phyloP scores from a whole-genome alignment of 2,113 vertebrate species.

The Addax nasomaculatus region DNA sequence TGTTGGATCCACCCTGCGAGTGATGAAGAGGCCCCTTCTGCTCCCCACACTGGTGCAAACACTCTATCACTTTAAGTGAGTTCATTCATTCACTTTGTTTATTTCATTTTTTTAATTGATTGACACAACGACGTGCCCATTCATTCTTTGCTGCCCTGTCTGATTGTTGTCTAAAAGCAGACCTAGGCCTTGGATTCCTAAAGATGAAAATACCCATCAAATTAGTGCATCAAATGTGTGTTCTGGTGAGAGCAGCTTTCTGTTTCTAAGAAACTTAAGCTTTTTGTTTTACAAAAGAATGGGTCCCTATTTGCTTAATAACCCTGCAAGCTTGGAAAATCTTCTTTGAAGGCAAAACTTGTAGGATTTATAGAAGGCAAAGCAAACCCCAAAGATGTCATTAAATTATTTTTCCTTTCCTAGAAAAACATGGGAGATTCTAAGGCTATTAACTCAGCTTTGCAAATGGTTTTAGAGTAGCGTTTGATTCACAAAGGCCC shows the following conservation, averaged over 20 bases:
- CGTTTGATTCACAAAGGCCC: background rate
- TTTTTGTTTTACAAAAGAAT: background rate
- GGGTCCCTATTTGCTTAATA: background rate
- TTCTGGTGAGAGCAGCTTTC: background rate
- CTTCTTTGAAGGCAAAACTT: background rate
- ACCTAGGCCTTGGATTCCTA: background rate
- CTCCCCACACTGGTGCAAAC: background rate
- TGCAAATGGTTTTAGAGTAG: background rate
- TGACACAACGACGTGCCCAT: fast-evolving
- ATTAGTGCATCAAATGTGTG: too few relatives aligned
- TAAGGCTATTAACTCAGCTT: background rate
- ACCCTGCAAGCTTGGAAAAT: background rate
- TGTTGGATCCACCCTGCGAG: background rate
- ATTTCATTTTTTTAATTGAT: background rate
- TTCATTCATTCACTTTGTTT: background rate
- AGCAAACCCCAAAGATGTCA: background rate
- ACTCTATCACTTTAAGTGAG: background rate
- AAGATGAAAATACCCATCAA: background rate
- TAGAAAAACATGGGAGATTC: background rate
- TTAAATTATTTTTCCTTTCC: background rate
- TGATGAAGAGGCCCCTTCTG: background rate
- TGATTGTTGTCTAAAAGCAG: background rate
- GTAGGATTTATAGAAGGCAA: background rate
- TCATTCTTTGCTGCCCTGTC: background rate
- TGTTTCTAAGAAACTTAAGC: background rate